Evolutionary conservation across 2,113 vertebrate species (phyloP), one percentile per base, ranked within the genome.

Genomic region (Vireo altiloquus): DNA sequence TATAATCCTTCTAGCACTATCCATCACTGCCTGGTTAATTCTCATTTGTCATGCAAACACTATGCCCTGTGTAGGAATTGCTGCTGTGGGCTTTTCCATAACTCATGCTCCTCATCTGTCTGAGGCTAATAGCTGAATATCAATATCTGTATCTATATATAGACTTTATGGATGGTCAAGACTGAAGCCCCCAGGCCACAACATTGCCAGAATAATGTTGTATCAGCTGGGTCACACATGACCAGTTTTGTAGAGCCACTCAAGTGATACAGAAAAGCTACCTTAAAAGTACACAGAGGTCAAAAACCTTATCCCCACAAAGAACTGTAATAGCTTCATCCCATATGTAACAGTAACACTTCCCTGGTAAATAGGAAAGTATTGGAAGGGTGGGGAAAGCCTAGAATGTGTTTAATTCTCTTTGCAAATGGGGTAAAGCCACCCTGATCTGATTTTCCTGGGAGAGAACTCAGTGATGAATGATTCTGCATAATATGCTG

Each of bases 401-500:
- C 39, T 68, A 56, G 52, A 71, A 86, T 27, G 20, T 24, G n/a
- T 95, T 91, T 79, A 74, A 77, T 54, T 87, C 25, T 89, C 91
- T 94, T 91, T 84, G 71, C 70, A 94, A 95, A 90, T 86, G 75
- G 64, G 92, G 75, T 90, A 95, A 92, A 96, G 63, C 61, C 53
- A 78, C 83, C 86, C 89, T 92, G 95, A 97, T 96, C 65, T 57
- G 75, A 88, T 97, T 96, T 97, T 87, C 84, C 96, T 95, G 87
- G 40, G 85, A 94, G 61, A 85, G 52, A 97, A 94, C 72, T 74
- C 75, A 69, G 85, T 98, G 97, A 97, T 97, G 80, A 97, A 98
- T 97, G 94, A 77, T 94, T 93, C 92, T 94, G 81, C 33, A 33
- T 92, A 97, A 96, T 87, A 89, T 94, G 97, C 97, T 98, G 97